phyloP scores from a whole-genome alignment of 2,113 vertebrate species.

The Dendrocopos noguchii region DNA sequence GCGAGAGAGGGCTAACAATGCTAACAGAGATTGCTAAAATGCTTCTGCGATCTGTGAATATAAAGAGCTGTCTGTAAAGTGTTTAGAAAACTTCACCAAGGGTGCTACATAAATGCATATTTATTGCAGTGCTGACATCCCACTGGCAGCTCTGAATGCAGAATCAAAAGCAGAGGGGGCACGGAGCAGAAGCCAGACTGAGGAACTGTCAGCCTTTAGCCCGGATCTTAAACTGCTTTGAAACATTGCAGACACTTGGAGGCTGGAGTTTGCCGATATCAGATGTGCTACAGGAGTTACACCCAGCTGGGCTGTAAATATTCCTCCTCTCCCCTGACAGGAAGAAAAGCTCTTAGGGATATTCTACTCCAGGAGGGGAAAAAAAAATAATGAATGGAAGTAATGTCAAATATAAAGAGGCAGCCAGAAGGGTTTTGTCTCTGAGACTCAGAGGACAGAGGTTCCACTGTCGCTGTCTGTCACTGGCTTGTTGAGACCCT shows the following conservation, averaged over 20 bases:
- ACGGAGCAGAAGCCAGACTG: slow-evolving; percentile 37
- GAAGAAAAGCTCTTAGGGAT: background rate
- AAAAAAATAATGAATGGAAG: background rate
- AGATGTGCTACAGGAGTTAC: slow-evolving; percentile 30
- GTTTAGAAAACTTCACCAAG: slow-evolving; percentile 53
- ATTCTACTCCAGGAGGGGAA: background rate
- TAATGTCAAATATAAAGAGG: background rate
- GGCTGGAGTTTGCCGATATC: slow-evolving; percentile 12
- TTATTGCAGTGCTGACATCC: slow-evolving; percentile 49
- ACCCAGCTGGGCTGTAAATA: slow-evolving; percentile 39
- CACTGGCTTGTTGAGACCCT: background rate
- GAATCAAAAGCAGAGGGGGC: slow-evolving; percentile 57
- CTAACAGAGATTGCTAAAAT: slow-evolving; percentile 19
- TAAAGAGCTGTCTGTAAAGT: slow-evolving; percentile 58
- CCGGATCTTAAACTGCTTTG: slow-evolving; percentile 45
- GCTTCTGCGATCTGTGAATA: slow-evolving; percentile 33
- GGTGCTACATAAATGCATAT: slow-evolving; percentile 61
- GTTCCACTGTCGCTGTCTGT: background rate
- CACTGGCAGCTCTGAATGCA: slow-evolving; percentile 44
- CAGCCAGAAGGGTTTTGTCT: background rate
- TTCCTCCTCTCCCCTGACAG: background rate
- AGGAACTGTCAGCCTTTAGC: slow-evolving; percentile 46
- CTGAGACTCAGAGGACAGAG: background rate
- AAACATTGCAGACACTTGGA: slow-evolving; percentile 24
- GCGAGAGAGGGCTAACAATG: background rate